phyloP scores from a whole-genome alignment of 2,113 vertebrate species.

The Barnardius zonarius region DNA sequence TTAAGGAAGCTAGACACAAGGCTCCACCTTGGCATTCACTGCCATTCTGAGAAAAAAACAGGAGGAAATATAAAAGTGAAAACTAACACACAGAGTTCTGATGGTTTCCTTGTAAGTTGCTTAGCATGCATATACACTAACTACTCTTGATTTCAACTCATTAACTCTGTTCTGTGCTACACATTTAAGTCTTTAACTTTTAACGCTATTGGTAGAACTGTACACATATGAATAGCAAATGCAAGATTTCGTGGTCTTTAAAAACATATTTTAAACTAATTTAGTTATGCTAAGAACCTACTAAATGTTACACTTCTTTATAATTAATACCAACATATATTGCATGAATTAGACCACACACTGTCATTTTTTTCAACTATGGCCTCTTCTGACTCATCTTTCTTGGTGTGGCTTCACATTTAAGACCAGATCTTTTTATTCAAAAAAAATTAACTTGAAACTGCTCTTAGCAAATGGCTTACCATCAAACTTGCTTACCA shows the following conservation, averaged over 20 bases:
- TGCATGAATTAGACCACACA: neutral
- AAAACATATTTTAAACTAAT: neutral
- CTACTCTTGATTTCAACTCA: neutral
- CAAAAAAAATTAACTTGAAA: neutral
- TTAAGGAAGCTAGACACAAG: neutral
- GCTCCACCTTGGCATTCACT: neutral
- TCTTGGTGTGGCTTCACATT: neutral
- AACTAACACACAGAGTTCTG: neutral
- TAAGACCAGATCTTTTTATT: neutral
- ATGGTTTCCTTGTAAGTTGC: neutral
- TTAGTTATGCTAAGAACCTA: neutral
- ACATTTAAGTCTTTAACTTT: neutral
- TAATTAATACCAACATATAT: neutral
- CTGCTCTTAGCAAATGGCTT: neutral
- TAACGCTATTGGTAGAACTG: neutral
- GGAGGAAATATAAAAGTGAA: neutral
- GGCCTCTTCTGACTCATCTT: neutral
- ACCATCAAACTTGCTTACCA: neutral
- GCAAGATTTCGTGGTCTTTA: neutral
- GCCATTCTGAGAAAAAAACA: neutral
- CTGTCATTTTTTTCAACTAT: neutral
- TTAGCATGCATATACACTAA: neutral
- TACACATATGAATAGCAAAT: neutral
- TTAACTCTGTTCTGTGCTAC: neutral
- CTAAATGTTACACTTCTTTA: neutral